A percentile compares a stretch with the other conserved stretches of the same genome.
phyloP scores from a whole-genome alignment of 2,113 vertebrate genomes.

The Chlorocebus sabaeus region DNA sequence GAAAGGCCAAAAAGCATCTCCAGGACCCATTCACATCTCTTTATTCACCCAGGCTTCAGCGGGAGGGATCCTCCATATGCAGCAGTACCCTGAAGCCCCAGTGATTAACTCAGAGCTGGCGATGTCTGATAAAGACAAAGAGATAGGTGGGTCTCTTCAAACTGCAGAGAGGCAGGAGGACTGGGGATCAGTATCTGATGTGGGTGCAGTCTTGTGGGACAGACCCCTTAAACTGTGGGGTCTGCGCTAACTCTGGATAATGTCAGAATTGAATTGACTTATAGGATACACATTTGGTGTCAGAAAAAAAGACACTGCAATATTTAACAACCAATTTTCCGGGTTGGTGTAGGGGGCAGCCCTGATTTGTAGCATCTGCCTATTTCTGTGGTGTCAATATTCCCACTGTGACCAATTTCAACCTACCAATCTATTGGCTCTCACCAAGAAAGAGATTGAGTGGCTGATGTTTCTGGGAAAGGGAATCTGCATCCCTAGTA shows the following conservation, averaged over 20 bases:
- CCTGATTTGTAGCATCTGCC: not conserved
- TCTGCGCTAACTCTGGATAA: not conserved
- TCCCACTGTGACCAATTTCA: not conserved
- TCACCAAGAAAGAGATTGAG: not conserved
- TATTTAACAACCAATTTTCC: not conserved
- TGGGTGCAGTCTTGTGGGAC: not conserved
- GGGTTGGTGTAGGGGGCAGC: accelerated
- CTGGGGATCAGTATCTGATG: not conserved
- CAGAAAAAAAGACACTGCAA: not conserved
- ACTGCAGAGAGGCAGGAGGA: not conserved
- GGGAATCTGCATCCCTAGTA: not conserved
- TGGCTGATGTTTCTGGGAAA: not conserved
- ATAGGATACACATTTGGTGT: not conserved
- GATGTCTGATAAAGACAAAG: not conserved
- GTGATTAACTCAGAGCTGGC: not conserved
- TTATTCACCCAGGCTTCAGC: not conserved
- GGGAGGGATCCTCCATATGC: not conserved
- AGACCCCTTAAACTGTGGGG: not conserved
- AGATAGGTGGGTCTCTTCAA: not conserved
- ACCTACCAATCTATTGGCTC: not conserved
- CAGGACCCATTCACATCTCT: not conserved
- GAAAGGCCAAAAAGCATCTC: not conserved
- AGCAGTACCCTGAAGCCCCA: not conserved
- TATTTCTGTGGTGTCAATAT: not conserved
- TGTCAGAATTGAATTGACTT: not conserved